A percentile compares a stretch with the other conserved stretches of the same genome.
Evolutionary conservation across 2,888 invertebrate species (phyloP).

Genomic region (Creontiades dilutus): DNA sequence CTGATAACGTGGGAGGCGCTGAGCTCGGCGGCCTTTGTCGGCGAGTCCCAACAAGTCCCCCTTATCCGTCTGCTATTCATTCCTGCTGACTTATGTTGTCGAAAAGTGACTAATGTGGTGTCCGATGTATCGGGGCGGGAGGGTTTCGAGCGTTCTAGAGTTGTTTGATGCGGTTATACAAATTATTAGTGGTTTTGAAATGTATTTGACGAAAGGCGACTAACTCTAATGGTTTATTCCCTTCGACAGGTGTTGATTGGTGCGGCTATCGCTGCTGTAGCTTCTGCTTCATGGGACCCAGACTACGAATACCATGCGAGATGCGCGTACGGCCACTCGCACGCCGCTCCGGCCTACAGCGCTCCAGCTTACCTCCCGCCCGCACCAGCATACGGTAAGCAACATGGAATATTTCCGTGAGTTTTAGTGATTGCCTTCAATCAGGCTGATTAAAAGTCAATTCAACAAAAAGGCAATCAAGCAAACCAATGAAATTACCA

Average conservation of each 20-base stretch:
- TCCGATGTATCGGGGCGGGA: slow-evolving; percentile 17
- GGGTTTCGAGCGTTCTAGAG: not conserved
- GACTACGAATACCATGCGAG: slow-evolving; percentile 73
- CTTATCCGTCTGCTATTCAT: slow-evolving; percentile 46
- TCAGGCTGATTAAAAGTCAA: too few species aligned
- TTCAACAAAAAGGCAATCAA: too few species aligned
- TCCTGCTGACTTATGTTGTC: slow-evolving; percentile 65
- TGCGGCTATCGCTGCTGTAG: slow-evolving; percentile 62
- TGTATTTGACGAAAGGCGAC: not conserved
- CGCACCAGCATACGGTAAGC: slow-evolving; percentile 42
- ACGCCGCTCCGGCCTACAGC: slow-evolving; percentile 54
- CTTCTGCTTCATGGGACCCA: slow-evolving; percentile 73
- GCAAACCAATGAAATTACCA: too few species aligned
- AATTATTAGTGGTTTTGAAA: not conserved
- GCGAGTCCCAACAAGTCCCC: not conserved
- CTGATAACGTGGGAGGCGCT: slow-evolving; percentile 45
- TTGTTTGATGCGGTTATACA: not conserved
- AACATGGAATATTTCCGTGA: too few species aligned
- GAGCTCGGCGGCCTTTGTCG: not conserved
- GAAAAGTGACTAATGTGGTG: slow-evolving; percentile 53
- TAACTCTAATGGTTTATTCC: not conserved
- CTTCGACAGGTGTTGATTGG: slow-evolving; percentile 66
- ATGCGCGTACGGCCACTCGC: slow-evolving; percentile 72
- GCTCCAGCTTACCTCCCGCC: slow-evolving; percentile 59
- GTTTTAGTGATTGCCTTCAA: too few species aligned